phyloP scores from a whole-genome alignment of 2,113 vertebrate genomes.

The Sprattus sprattus region DNA sequence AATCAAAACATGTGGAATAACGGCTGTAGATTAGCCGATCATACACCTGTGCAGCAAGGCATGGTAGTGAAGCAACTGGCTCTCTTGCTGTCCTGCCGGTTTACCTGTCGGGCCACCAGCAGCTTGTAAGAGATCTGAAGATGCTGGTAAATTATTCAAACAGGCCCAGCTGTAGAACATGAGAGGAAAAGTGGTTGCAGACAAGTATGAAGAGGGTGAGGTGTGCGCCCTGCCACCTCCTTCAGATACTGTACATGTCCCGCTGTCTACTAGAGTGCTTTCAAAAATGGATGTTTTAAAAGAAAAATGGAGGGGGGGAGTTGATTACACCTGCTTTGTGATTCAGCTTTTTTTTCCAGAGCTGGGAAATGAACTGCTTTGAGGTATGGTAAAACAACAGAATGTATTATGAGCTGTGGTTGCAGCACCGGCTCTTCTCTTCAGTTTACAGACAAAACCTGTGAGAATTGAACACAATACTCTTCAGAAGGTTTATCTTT shows the following conservation, averaged over 20 bases:
- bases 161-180: constrained; percentile 14
- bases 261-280: neutral
- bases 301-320: too few species aligned
- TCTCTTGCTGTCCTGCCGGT: constrained; percentile 35
- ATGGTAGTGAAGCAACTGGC: neutral
- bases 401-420: neutral
- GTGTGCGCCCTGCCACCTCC: neutral
- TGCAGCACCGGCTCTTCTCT: neutral
- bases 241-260: neutral
- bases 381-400: neutral
- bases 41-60: neutral
- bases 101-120: constrained; percentile 39
- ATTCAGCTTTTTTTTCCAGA: neutral
- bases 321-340: neutral
- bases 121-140: constrained; percentile 10
- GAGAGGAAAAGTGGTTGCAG: constrained; percentile 9
- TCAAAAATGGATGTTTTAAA: neutral
- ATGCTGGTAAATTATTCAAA: constrained; percentile 40
- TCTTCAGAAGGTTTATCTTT: neutral
- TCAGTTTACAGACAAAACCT: too few species aligned
- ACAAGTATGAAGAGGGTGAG: neutral
- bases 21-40: neutral
- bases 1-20: neutral
- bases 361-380: neutral
- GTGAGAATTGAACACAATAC: neutral